Evolutionary conservation across 2,888 invertebrate genomes (phyloP), one percentile per base, ranked within the genome.

Genomic region (Cylindroiulus punctatus): DNA sequence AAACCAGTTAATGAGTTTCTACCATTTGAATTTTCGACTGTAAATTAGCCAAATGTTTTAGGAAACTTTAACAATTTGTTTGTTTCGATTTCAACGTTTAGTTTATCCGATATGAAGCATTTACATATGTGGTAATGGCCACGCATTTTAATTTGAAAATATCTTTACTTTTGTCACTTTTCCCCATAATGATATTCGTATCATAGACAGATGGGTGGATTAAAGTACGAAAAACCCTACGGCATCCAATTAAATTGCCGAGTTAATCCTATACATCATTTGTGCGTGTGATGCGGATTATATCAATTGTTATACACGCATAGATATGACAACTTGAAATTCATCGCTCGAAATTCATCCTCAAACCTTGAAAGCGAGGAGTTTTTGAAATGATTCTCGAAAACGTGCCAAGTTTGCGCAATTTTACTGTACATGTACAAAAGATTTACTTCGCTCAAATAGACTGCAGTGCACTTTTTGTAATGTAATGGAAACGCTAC

Each of bases 371-470:
- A 76, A 44, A 30, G 26, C 14, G 26, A 76, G 26, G 26, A 30
- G 30, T n/a, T n/a, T 76, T 76, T 76, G 76, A 76, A 76, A 76
- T 12, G 76, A 76, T 30, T 76, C 76, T 26, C 7, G 76, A 76
- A 76, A 76, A 76, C 76, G 76, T 76, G 76, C 76, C 76, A 76
- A 26, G 76, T 76, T 76, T 76, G 30, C 76, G 30, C 76, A 76
- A 76, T 76, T 76, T 76, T 76, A 14, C 44, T 76, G 22, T 76
- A 52, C 7, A 52, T 52, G n/a, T 52, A 76, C 7, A 36, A 22
- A 65, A 65, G 57, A 76, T 76, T 76, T 22, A 76, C 76, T 76
- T 76, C 76, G 8, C 76, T 76, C 76, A 76, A 30, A 76, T 30
- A 76, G 22, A 76, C 76, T 76, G 76, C 76, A 76, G 26, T 30